Percentiles rank a stretch among this genome's conserved stretches.
Evolutionary conservation across 2,797 vertebrate species (phyloP).

Genomic region (Falco peregrinus): DNA sequence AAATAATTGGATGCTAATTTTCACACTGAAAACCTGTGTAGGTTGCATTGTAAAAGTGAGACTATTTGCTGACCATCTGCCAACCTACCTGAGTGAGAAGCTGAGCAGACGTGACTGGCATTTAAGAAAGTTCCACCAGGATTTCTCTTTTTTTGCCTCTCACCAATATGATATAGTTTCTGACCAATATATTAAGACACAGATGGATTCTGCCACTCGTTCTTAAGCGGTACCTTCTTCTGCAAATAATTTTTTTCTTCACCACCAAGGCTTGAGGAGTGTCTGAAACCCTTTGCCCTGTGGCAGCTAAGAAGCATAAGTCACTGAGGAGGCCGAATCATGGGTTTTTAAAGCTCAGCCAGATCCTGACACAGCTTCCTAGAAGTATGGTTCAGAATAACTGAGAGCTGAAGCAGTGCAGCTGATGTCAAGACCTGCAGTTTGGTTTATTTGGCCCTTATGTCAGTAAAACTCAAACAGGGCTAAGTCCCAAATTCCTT

Average conservation of each 20-base stretch:
- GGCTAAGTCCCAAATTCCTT: background rate
- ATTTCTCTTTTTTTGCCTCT: background rate
- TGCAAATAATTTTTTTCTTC: background rate
- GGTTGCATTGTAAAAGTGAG: constrained; percentile 45
- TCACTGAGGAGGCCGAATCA: background rate
- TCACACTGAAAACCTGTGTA: constrained; percentile 18
- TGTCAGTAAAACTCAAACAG: background rate
- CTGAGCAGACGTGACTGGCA: constrained; percentile 21
- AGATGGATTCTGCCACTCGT: background rate
- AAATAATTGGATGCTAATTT: constrained; percentile 56
- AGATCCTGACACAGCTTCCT: background rate
- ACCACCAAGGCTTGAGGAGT: background rate
- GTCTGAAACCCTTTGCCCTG: background rate
- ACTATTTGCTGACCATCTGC: constrained; percentile 60
- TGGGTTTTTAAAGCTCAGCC: background rate
- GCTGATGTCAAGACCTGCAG: background rate
- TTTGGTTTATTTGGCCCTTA: background rate
- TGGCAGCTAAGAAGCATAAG: background rate
- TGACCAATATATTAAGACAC: background rate
- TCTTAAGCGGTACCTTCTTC: background rate
- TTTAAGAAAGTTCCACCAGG: background rate
- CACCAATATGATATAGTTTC: background rate
- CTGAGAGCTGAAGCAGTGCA: background rate
- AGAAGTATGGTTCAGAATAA: background rate
- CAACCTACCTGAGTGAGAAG: constrained; percentile 42